Evolutionary conservation across 1,140 invertebrate genomes (phyloP).

Genomic region (Nephila pilipes): DNA sequence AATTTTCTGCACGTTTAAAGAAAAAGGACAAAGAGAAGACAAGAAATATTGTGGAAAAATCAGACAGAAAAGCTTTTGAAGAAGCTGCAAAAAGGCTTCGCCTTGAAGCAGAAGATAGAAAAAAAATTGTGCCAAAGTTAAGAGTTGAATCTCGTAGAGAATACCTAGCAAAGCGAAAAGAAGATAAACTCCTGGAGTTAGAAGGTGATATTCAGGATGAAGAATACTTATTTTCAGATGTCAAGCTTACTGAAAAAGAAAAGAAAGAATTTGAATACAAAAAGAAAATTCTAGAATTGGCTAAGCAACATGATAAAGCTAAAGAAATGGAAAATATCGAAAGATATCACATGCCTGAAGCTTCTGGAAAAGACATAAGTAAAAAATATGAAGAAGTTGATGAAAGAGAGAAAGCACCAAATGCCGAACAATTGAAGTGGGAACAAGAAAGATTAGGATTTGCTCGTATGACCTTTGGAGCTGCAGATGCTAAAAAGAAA

Average conservation of each 20-base stretch:
- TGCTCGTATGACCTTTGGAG: constrained; percentile 96
- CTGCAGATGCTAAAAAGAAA: constrained; percentile 89
- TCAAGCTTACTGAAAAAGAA: constrained; percentile 92
- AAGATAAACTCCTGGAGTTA: constrained; percentile 97
- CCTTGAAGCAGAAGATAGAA: constrained; percentile 89
- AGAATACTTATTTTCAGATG: constrained; percentile 95
- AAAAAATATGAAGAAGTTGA: constrained; percentile 93
- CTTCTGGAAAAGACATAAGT: constrained; percentile 81
- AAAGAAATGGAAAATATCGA: constrained; percentile 94
- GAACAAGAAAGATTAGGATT: constrained; percentile 98
- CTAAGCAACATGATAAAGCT: constrained; percentile 97
- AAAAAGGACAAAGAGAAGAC: constrained; percentile 95
- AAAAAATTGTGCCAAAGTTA: constrained; percentile 92
- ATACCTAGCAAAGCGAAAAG: constrained; percentile 97
- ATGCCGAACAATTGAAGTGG: constrained; percentile 98
- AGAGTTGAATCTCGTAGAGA: constrained; percentile 94
- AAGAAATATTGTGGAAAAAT: constrained; percentile 88
- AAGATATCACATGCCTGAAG: constrained; percentile 95
- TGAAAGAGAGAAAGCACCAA: constrained; percentile 90
- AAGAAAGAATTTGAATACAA: constrained; percentile 92
- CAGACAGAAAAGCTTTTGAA: constrained; percentile 90
- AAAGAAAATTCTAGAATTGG: constrained; percentile 93
- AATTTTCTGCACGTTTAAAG: constrained; percentile 93
- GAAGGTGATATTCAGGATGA: constrained; percentile 98
- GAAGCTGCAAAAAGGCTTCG: constrained; percentile 96